Evolutionary conservation across 2,888 invertebrate genomes (phyloP), one percentile per base, ranked within the genome.

Genomic region (Drosophila maculinotata): DNA sequence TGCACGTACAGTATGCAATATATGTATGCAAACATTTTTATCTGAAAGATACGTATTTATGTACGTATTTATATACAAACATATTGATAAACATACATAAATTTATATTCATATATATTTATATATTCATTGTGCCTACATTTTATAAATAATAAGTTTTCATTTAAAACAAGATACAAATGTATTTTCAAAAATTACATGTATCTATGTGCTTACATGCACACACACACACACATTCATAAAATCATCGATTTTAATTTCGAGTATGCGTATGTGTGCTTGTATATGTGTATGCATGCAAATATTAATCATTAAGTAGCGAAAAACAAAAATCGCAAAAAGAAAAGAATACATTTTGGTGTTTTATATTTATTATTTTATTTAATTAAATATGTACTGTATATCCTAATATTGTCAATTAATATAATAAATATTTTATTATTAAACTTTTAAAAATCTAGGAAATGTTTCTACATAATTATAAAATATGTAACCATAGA

Each of bases 71-170:
- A 15, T 20, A 28, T 20, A 28, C 20, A 31, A 12, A 31, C 17
- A 38, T 31, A 31, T 33, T 45, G 45, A 45, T 31, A 45, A 45
- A 45, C 45, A 44, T 6, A 20, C 2, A 12, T 45, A 30, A 17
- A 20, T 9, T 6, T 5, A 12, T 9, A 45, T 17, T 0, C 5
- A n/a, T 45, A 5, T 9, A 31, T 12, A 31, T n/a, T 30, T n/a
- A 17, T 38, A 10, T 15, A 17, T n/a, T 15, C n/a, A 38, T 1
- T 20, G 4, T 20, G 20, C 20, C 9, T 12, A 45, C 12, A 9
- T n/a, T 30, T 14, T 20, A 20, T 2, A 3, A 9, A 9, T 7
- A 38, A 17, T 7, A n/a, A n/a, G 1, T 9, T 20, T 44, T n/a
- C 2, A 10, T 2, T 45, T 6, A 20, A 12, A 12, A 9, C 9